Conservation (phyloP, 2,888 invertebrate genomes). For the Tachina grossa region DNA sequence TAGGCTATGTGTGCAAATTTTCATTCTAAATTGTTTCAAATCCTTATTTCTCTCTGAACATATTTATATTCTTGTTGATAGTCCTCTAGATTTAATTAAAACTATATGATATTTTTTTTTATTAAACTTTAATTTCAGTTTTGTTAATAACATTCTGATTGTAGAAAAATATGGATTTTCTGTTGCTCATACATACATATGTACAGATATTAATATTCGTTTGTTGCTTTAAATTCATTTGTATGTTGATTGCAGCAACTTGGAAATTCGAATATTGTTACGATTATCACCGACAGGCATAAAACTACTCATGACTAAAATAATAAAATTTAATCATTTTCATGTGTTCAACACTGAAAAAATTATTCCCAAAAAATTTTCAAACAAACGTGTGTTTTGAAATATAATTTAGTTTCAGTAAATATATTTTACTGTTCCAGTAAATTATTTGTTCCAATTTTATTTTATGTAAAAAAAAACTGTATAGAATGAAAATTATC, state of each 20-base stretch:
- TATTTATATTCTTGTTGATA: background rate
- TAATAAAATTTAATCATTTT: slow-evolving; percentile 12
- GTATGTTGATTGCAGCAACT: background rate
- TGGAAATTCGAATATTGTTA: slow-evolving; percentile 5
- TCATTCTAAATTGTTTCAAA: background rate
- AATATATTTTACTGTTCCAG: too few species aligned
- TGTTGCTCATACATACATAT: background rate
- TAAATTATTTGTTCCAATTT: too few species aligned
- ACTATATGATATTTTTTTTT: background rate
- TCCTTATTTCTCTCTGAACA: background rate
- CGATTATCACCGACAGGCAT: slow-evolving; percentile 28
- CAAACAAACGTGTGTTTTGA: too few species aligned
- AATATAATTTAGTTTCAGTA: too few species aligned
- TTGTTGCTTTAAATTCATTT: background rate
- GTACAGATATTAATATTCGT: background rate
- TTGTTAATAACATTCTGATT: slow-evolving; percentile 1
- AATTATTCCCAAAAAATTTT: too few species aligned
- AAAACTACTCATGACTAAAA: slow-evolving; percentile 12
- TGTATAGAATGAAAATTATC: too few species aligned
- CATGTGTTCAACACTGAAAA: slow-evolving; percentile 29
- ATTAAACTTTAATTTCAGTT: too few species aligned
- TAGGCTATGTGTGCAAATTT: background rate
- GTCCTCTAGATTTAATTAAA: slow-evolving; percentile 7
- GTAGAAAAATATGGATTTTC: background rate
- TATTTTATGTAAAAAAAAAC: too few species aligned